These are phyloP conservation scores for Halictus quadricinctus DNA, from an alignment of 2,888 invertebrate species.

Conservation along the genomic window DNA sequence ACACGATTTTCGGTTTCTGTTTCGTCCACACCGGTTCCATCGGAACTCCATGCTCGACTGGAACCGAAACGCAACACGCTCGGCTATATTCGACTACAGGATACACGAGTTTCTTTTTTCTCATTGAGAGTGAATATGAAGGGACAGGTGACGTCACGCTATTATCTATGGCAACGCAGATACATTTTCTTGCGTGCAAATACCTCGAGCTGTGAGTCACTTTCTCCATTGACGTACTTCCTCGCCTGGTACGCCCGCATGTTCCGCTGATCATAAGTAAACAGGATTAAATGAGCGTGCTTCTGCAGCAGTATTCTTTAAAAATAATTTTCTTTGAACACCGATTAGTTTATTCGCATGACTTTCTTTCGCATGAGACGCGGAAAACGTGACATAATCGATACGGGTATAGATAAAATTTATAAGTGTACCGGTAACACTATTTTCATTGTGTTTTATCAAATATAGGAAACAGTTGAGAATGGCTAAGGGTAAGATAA, in stretches of 20 bases:
- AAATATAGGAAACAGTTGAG: background rate
- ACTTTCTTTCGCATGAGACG: background rate
- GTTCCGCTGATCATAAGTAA: constrained; percentile 26
- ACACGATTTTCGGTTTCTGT: background rate
- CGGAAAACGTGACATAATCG: background rate
- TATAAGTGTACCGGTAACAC: background rate
- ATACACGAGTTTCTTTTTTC: background rate
- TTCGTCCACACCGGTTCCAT: background rate
- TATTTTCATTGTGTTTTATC: background rate
- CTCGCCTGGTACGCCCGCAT: constrained; percentile 23
- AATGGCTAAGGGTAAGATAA: background rate
- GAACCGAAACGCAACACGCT: background rate
- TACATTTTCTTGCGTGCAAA: constrained; percentile 52
- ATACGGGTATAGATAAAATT: background rate
- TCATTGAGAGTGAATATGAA: background rate
- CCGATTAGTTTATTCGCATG: background rate
- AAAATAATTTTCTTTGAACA: background rate
- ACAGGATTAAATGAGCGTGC: constrained; percentile 7
- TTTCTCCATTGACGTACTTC: constrained; percentile 33
- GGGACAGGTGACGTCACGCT: constrained; percentile 38
- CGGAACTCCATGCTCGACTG: background rate
- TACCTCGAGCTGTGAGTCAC: constrained; percentile 48
- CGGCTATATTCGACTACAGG: background rate
- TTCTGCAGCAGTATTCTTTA: background rate
- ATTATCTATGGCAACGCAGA: constrained; percentile 48